Conservation (phyloP, 2,888 invertebrate genomes). For the Lomographa bimaculata region DNA sequence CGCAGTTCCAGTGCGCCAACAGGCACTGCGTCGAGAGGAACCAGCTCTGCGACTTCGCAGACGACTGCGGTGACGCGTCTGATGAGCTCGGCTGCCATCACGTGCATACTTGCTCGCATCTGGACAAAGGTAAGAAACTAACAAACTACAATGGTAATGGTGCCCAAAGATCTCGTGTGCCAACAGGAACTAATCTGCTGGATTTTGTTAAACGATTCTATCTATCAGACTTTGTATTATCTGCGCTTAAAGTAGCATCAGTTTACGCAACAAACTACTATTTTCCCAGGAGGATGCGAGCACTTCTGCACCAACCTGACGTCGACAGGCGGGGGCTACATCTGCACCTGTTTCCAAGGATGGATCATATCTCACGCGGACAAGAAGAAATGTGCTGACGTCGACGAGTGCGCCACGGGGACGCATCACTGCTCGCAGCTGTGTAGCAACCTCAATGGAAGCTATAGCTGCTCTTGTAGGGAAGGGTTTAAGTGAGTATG, state of each 20-base stretch:
- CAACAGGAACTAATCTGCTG: too few species aligned
- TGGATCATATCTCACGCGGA: slow-evolving; percentile 92
- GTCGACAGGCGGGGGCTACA: slow-evolving; percentile 85
- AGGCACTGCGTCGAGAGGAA: slow-evolving; percentile 91
- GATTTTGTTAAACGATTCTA: too few species aligned
- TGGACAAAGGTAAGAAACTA: slow-evolving; percentile 74
- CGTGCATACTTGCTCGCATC: slow-evolving; percentile 79
- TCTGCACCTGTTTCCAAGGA: slow-evolving; percentile 95
- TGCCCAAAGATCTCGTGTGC: too few species aligned
- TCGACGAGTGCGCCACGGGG: slow-evolving; percentile 94
- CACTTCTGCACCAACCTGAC: slow-evolving; percentile 95
- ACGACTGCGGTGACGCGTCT: slow-evolving; percentile 95
- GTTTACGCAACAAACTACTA: background rate
- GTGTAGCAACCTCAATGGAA: slow-evolving; percentile 96
- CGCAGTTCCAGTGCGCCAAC: slow-evolving; percentile 95
- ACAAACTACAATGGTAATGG: too few species aligned
- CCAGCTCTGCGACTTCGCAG: slow-evolving; percentile 93
- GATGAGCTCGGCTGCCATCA: slow-evolving; percentile 96
- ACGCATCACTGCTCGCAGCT: slow-evolving; percentile 96
- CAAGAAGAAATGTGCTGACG: slow-evolving; percentile 93
- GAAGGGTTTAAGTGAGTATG: slow-evolving; percentile 86
- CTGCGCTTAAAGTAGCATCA: too few species aligned
- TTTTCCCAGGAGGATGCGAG: slow-evolving; percentile 91
- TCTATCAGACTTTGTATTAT: too few species aligned
- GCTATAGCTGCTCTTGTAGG: slow-evolving; percentile 94